Percentiles rank a stretch among this genome's conserved stretches.
phyloP scores from a whole-genome alignment of 1,140 invertebrate species.

The Rhagoletis pomonella region DNA sequence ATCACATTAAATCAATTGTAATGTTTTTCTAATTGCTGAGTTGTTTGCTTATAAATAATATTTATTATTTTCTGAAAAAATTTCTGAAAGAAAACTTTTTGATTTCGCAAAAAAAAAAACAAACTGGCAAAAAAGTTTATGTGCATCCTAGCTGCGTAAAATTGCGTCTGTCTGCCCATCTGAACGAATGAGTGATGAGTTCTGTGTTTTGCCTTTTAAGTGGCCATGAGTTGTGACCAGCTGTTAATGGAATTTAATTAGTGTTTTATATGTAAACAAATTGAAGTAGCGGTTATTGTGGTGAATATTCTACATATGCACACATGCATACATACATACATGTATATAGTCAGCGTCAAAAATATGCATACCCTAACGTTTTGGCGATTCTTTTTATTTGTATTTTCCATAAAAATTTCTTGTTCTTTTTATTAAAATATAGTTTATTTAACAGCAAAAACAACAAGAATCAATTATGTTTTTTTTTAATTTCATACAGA shows the following conservation, averaged over 20 bases:
- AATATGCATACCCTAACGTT: too few relatives aligned
- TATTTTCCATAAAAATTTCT: too few relatives aligned
- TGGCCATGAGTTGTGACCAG: not conserved
- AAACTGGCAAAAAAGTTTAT: not conserved
- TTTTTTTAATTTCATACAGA: too few relatives aligned
- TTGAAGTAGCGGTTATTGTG: constrained; percentile 7
- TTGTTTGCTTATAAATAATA: not conserved
- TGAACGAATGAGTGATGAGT: not conserved
- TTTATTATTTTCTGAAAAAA: not conserved
- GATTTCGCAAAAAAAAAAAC: too few relatives aligned
- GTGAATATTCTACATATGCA: not conserved
- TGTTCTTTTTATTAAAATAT: too few relatives aligned
- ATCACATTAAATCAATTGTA: not conserved
- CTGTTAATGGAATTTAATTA: constrained; percentile 37
- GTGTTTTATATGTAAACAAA: constrained; percentile 29
- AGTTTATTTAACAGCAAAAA: too few relatives aligned
- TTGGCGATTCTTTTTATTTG: too few relatives aligned
- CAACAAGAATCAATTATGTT: too few relatives aligned
- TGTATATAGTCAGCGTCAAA: not conserved
- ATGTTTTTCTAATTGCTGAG: not conserved
- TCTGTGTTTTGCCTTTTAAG: not conserved
- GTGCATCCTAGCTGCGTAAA: not conserved
- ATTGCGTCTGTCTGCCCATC: too few relatives aligned
- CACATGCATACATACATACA: not conserved
- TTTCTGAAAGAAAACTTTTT: too few relatives aligned